Base-by-base conservation (phyloP, 2,888 invertebrate species). In the Drosophila crucigera region DNA sequence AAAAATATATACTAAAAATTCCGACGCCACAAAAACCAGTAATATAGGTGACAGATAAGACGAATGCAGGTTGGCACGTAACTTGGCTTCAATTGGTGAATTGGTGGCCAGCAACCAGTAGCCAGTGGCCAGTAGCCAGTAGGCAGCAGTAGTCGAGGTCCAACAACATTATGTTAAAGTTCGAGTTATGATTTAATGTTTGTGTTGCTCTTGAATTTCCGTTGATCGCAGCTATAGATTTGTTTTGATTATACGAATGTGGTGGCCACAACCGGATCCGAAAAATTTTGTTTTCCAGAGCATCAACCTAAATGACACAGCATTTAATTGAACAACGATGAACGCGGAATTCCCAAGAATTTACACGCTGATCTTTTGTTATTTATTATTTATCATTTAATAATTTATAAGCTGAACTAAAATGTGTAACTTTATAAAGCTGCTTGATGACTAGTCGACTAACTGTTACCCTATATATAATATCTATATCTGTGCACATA, bases 21-120 rank as follows among this genome's bases (percentile, higher is more conserved):
- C 11, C 63, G 55, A 53, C 63, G 64, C 66, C 47, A 33, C 43
- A 41, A 59, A 55, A 71, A 67, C 64, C 52, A 68, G 60, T 68
- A 62, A 47, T 37, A 68, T 66, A 56, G 22, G 41, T 54, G 30
- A 47, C 25, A 47, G 47, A 49, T 60, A 52, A 54, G 56, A 53
- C 67, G 54, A 52, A 58, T 68, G 67, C 56, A 58, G 47, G 22
- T 56, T 50, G 71, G 64, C 84, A 85, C 83, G 85, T 85, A 78
- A 53, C 68, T 67, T 69, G 63, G 58, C 59, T 66, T 62, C 76
- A 78, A 54, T 71, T 62, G 25, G 25, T 47, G 47, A 78, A 49
- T 71, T 62, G 16, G 47, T 47, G 25, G 25, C 25, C 47, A 43
- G 43, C 14, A 43, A 43, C 43, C 41, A 41, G 39, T n/a, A 1